Evolutionary conservation across 2,888 invertebrate species (phyloP).

Genomic region (Sinodicranocentrus sp.): DNA sequence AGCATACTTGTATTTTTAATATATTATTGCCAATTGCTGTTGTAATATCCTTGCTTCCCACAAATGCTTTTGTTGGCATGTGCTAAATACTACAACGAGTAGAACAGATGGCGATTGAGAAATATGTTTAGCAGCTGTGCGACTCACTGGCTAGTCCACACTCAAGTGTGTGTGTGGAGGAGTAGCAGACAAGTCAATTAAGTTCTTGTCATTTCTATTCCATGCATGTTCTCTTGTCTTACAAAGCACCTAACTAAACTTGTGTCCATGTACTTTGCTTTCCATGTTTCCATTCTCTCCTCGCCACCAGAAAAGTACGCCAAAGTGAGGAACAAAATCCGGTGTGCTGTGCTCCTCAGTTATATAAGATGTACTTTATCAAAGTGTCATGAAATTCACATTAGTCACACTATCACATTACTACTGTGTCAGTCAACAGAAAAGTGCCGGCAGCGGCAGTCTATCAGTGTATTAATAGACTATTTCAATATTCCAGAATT

Average conservation of each 20-base stretch:
- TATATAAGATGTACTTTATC: not conserved
- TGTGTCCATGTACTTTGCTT: not conserved
- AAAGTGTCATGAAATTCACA: too few species aligned
- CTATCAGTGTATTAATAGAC: too few species aligned
- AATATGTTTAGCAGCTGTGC: not conserved
- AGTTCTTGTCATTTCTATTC: conserved; percentile 26
- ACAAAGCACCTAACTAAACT: not conserved
- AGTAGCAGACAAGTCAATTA: conserved; percentile 18
- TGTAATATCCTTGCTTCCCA: not conserved
- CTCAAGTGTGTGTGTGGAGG: not conserved
- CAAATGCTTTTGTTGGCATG: not conserved
- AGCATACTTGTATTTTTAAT: not conserved
- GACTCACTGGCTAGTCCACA: not conserved
- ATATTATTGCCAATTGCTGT: not conserved
- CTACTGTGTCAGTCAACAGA: too few species aligned
- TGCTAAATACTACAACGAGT: not conserved
- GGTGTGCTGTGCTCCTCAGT: not conserved
- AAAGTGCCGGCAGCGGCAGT: too few species aligned
- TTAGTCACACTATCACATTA: too few species aligned
- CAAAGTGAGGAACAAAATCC: not conserved
- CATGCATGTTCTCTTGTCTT: conserved; percentile 1
- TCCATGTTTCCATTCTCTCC: not conserved
- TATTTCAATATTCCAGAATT: too few species aligned
- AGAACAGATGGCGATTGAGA: conserved; percentile 19
- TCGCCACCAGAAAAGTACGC: too few species aligned